Base-by-base conservation (phyloP, 2,888 invertebrate species). In the Eupeodes luniger region DNA sequence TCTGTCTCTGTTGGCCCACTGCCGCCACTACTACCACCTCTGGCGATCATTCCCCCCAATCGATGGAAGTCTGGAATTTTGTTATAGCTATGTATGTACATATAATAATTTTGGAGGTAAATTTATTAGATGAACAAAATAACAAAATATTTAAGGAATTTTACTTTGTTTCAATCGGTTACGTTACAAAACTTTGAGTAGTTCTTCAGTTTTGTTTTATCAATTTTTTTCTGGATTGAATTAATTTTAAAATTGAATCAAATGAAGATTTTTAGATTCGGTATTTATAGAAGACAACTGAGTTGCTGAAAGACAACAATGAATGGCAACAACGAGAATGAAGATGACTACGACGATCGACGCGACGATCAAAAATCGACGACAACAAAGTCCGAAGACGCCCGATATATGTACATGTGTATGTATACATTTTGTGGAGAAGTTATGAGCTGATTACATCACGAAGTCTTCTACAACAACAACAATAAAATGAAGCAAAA, bases 391-490 rank as follows among this genome's bases (percentile, higher is more conserved):
- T 40, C 40, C 51, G 34, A 34, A 9, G 19, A 59, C 49, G 16
- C 12, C 16, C 11, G 57, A 70, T n/a, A 10, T 5, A n/a, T 19
- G 53, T 11, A n/a, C n/a, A n/a, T n/a, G n/a, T n/a, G n/a, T n/a
- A n/a, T n/a, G n/a, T n/a, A 47, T 69, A 34, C 53, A 57, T 40
- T 66, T 81, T 66, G 64, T 70, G 83, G 70, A 70, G 75, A 80
- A 83, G 79, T 83, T 79, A 70, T 80, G 40, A 55, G 70, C 55
- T 55, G 86, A 83, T 87, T 87, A 87, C 86, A 87, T 87, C 86
- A 87, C 86, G 72, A 49, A 62, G 86, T 70, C 83, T 75, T 64
- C 82, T 49, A 75, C 57, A 49, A 12, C n/a, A 27, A 53, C 69
- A 62, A 75, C 11, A 51, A 72, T 53, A 27, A 19, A 77, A 64